These are phyloP conservation scores for Ectropis crepuscularia DNA, from an alignment of 2,888 invertebrate genomes.

Conservation along the genomic window DNA sequence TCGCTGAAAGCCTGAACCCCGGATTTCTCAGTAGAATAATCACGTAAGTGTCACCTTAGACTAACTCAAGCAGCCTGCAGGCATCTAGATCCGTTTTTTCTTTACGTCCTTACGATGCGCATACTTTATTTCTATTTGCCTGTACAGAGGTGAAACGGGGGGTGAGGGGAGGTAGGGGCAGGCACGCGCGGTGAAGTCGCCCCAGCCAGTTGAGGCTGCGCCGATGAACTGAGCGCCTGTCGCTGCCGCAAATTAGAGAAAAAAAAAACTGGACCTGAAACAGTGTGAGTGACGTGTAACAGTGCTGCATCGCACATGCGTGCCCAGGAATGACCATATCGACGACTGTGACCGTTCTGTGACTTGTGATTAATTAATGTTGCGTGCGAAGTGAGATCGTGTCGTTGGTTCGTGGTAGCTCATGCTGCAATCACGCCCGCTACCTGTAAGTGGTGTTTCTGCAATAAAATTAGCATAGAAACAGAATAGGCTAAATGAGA, in stretches of 20 bases:
- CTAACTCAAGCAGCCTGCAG: slow-evolving; percentile 56
- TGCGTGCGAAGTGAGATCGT: slow-evolving; percentile 65
- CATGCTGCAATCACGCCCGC: slow-evolving; percentile 54
- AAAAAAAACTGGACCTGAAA: slow-evolving; percentile 57
- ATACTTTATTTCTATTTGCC: slow-evolving; percentile 83
- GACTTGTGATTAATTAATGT: slow-evolving; percentile 64
- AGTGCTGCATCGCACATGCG: slow-evolving; percentile 60
- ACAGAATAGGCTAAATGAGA: slow-evolving; percentile 31
- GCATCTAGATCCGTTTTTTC: slow-evolving; percentile 71
- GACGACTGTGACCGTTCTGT: slow-evolving; percentile 54
- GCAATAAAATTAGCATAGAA: slow-evolving; percentile 63
- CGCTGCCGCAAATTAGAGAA: slow-evolving; percentile 37
- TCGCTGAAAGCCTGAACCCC: slow-evolving; percentile 4
- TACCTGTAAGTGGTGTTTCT: slow-evolving; percentile 70
- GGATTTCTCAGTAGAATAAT: slow-evolving; percentile 15
- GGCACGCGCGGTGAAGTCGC: slow-evolving; percentile 80
- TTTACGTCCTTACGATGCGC: slow-evolving; percentile 74
- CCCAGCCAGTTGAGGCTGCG: slow-evolving; percentile 82
- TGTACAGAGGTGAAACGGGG: slow-evolving; percentile 74
- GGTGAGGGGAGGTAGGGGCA: slow-evolving; percentile 62
- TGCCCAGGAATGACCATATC: slow-evolving; percentile 60
- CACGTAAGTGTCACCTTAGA: slow-evolving; percentile 26
- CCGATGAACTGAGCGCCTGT: slow-evolving; percentile 64
- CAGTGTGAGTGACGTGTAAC: slow-evolving; percentile 75
- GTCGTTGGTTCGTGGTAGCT: slow-evolving; percentile 54